Percentiles rank a stretch among this genome's conserved stretches.
These are phyloP conservation scores for Gnathonemus echidnorhynchus DNA, from an alignment of 2,113 vertebrate genomes.

Conservation along the genomic window DNA sequence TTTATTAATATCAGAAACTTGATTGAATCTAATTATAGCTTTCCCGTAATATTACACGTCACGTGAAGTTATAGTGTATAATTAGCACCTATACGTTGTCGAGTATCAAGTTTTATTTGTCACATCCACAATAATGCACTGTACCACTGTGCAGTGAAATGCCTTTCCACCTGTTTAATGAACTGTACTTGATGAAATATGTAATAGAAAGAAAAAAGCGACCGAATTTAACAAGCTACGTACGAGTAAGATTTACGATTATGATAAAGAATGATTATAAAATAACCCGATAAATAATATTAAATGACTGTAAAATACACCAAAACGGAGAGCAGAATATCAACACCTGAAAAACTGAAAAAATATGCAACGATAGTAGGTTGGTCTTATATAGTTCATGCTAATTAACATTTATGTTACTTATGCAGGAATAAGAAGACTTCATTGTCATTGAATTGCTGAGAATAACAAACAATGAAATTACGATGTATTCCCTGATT, in stretches of 20 bases:
- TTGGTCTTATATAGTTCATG: not conserved
- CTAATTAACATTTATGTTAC: not conserved
- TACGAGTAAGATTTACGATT: not conserved
- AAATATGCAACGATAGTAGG: not conserved
- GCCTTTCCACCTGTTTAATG: not conserved
- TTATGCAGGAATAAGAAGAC: not conserved
- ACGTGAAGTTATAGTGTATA: not conserved
- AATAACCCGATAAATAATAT: not conserved
- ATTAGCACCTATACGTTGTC: not conserved
- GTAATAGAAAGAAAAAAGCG: not conserved
- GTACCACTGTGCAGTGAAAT: not conserved
- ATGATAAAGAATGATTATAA: not conserved
- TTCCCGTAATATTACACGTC: not conserved
- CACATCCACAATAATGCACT: not conserved
- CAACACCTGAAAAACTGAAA: not conserved
- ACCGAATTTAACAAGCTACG: not conserved
- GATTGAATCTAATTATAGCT: not conserved
- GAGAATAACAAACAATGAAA: not conserved
- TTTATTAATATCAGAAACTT: not conserved
- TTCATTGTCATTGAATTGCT: not conserved
- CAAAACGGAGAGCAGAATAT: not conserved
- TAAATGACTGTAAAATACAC: not conserved
- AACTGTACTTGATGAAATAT: not conserved
- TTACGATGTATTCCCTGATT: not conserved
- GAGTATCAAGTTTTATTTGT: not conserved